Percentiles rank a stretch among this genome's conserved stretches.
Conservation (phyloP, 1,140 invertebrate species). For the Eurytemora carolleeae region DNA sequence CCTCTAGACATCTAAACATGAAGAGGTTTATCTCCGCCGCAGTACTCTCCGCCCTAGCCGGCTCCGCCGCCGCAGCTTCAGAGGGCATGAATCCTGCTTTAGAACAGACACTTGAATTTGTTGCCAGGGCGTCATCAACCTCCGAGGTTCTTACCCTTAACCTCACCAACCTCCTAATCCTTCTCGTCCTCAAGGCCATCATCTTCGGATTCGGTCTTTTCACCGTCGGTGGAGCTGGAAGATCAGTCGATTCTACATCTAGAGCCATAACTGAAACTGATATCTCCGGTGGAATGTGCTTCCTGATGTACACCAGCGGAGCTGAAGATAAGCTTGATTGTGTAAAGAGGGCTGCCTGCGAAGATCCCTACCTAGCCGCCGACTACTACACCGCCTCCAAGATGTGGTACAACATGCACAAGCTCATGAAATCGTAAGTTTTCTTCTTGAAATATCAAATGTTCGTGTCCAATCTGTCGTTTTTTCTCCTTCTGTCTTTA, state of each 20-base stretch:
- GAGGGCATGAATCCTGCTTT: too few relatives aligned
- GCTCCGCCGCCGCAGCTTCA: too few relatives aligned
- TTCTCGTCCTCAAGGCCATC: constrained; percentile 54
- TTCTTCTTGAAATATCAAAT: too few relatives aligned
- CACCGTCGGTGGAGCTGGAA: constrained; percentile 21
- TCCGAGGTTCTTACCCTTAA: constrained; percentile 54
- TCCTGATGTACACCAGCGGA: constrained; percentile 37
- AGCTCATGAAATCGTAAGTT: constrained; percentile 16
- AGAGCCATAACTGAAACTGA: background rate
- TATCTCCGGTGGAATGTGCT: constrained; percentile 12
- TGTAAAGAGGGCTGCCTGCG: constrained; percentile 49
- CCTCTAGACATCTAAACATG: too few relatives aligned
- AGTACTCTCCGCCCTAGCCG: too few relatives aligned
- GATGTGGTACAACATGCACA: constrained; percentile 24
- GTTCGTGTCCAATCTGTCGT: too few relatives aligned
- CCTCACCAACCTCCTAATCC: constrained; percentile 52
- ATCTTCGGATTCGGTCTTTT: constrained; percentile 47
- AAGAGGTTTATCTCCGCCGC: too few relatives aligned
- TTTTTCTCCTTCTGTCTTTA: too few relatives aligned
- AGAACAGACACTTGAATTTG: too few relatives aligned
- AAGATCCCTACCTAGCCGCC: constrained; percentile 43
- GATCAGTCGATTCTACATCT: background rate
- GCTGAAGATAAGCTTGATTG: constrained; percentile 42
- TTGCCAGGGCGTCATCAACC: constrained; percentile 22
- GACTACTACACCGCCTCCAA: constrained; percentile 51